These are phyloP conservation scores for Pelobates fuscus DNA, from an alignment of 2,113 vertebrate genomes.

Conservation along the genomic window DNA sequence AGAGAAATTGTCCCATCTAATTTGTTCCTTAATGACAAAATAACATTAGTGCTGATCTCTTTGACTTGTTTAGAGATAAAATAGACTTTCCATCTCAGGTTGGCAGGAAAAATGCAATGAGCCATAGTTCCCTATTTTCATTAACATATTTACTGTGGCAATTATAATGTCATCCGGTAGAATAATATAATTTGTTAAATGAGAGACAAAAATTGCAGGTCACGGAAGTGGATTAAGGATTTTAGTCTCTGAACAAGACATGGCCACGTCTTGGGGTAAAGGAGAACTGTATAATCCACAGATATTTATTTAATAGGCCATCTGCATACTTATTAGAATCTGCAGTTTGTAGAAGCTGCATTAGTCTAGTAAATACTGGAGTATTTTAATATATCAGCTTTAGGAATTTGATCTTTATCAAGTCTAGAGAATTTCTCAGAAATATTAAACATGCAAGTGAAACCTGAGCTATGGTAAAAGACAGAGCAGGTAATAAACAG, in stretches of 20 bases:
- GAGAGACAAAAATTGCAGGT: background rate
- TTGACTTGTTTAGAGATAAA: slow-evolving; percentile 13
- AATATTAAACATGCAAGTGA: no score
- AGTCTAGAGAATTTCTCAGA: no score
- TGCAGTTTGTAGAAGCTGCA: no score
- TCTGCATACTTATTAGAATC: no score
- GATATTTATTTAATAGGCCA: no score
- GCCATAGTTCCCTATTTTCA: slow-evolving; percentile 11
- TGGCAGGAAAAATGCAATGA: slow-evolving; percentile 24
- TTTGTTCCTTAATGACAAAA: slow-evolving; percentile 3
- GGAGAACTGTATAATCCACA: no score
- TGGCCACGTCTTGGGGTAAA: no score
- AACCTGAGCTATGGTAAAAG: no score
- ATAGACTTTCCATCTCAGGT: slow-evolving; percentile 18
- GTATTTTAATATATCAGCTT: no score
- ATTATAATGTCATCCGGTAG: slow-evolving; percentile 10
- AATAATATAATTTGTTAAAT: slow-evolving; percentile 12
- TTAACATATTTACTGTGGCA: slow-evolving; percentile 33
- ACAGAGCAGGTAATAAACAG: no score
- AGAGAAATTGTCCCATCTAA: background rate
- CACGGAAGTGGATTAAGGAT: background rate
- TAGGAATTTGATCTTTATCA: no score
- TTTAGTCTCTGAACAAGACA: background rate
- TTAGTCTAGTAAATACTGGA: no score
- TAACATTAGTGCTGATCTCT: slow-evolving; percentile 18